These are phyloP conservation scores for Fregata magnificens DNA, from an alignment of 2,113 vertebrate genomes.

Conservation along the genomic window DNA sequence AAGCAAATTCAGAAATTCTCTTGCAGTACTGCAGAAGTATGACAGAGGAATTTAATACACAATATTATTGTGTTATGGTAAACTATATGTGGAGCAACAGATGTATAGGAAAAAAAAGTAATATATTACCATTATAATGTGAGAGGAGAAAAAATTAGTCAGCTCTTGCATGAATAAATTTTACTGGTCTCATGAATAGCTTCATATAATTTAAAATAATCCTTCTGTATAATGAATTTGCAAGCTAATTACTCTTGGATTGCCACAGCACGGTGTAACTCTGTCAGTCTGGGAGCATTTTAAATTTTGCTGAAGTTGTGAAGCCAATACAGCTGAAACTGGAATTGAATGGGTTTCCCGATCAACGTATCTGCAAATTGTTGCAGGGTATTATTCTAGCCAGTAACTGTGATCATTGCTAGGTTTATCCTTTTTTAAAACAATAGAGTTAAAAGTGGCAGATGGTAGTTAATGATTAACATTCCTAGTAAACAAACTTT, in stretches of 20 bases:
- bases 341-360: neutral
- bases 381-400: neutral
- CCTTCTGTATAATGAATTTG: slow-evolving; percentile 2
- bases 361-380: neutral
- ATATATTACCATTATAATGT: neutral
- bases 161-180: slow-evolving; percentile 11
- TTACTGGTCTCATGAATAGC: neutral
- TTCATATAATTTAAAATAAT: slow-evolving; percentile 43
- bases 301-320: neutral
- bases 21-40: neutral
- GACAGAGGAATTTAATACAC: neutral
- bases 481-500: slow-evolving; percentile 26
- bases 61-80: neutral
- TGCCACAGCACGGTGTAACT: neutral
- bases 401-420: neutral
- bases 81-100: neutral
- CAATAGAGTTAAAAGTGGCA: neutral
- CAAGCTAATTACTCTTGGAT: slow-evolving; percentile 11
- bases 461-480: slow-evolving; percentile 40
- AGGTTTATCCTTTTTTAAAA: neutral
- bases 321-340: neutral
- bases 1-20: neutral
- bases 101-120: neutral
- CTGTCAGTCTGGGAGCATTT: neutral
- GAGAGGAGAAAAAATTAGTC: neutral